Conservation (phyloP, 2,888 invertebrate species). For the Endomychus coccineus region DNA sequence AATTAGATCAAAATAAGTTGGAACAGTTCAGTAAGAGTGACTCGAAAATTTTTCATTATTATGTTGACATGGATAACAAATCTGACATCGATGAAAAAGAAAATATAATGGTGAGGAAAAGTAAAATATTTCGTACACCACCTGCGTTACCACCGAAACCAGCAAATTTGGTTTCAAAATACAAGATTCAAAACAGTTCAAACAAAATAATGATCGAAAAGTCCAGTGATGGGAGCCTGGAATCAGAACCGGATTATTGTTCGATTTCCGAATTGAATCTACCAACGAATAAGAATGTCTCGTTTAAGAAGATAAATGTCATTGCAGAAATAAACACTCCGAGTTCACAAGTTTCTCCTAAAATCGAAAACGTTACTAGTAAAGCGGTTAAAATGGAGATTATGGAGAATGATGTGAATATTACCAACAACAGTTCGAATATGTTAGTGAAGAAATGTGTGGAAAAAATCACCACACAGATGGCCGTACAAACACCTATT, state of each 20-base stretch:
- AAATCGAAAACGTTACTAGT: conserved; percentile 24
- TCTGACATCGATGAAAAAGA: conserved; percentile 21
- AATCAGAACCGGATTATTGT: conserved; percentile 64
- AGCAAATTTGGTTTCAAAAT: conserved; percentile 62
- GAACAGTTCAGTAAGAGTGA: conserved; percentile 42
- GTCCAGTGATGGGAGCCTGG: conserved; percentile 30
- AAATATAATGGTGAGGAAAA: conserved; percentile 33
- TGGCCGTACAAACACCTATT: conserved; percentile 36
- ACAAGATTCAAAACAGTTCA: conserved; percentile 45
- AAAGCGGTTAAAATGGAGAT: conserved; percentile 14
- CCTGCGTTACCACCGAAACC: conserved; percentile 75
- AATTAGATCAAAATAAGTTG: conserved; percentile 39
- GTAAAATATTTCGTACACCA: conserved; percentile 57
- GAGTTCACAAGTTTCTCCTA: conserved; percentile 30
- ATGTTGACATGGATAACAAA: conserved; percentile 57
- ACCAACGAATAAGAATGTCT: conserved; percentile 31
- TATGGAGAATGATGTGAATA: conserved; percentile 12
- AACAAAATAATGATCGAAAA: conserved; percentile 25
- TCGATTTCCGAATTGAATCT: conserved; percentile 67
- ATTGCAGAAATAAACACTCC: conserved; percentile 38
- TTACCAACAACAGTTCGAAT: conserved; percentile 24
- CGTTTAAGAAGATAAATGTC: conserved; percentile 35
- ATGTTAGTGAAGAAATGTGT: conserved; percentile 36
- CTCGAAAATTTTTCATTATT: conserved; percentile 49
- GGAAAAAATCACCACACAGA: conserved; percentile 38